A percentile compares a stretch with the other conserved stretches of the same genome.
Conservation (phyloP, 2,113 vertebrate species). For the Tursiops truncatus region DNA sequence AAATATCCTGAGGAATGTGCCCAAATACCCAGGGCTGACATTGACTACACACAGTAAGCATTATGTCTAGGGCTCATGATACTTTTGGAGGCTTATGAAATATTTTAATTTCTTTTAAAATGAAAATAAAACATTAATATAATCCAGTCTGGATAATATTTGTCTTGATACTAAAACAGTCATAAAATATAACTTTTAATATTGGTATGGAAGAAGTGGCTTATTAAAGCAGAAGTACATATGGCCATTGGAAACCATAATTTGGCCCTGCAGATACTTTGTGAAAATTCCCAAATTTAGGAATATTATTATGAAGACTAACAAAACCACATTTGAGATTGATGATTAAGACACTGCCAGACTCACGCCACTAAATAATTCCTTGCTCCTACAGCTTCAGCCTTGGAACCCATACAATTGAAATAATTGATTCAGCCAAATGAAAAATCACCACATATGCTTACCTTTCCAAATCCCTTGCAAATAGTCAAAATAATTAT, state of each 20-base stretch:
- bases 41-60: neutral
- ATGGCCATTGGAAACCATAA: neutral
- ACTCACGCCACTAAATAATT: conserved; percentile 3
- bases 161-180: neutral
- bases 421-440: conserved; percentile 8
- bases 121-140: conserved; percentile 18
- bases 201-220: neutral
- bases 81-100: neutral
- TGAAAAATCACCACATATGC: neutral
- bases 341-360: neutral
- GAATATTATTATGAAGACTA: conserved; percentile 9
- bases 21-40: neutral
- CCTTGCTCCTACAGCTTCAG: neutral
- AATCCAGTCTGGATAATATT: neutral
- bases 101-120: conserved; percentile 33
- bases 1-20: neutral
- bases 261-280: neutral
- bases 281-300: neutral
- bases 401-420: neutral
- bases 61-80: neutral
- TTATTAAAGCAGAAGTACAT: neutral
- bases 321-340: neutral
- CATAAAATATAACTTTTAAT: neutral
- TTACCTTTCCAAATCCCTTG: conserved; percentile 36
- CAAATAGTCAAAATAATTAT: conserved; percentile 38